Conservation (phyloP, 2,888 invertebrate genomes). For the Nemurella pictetii region DNA sequence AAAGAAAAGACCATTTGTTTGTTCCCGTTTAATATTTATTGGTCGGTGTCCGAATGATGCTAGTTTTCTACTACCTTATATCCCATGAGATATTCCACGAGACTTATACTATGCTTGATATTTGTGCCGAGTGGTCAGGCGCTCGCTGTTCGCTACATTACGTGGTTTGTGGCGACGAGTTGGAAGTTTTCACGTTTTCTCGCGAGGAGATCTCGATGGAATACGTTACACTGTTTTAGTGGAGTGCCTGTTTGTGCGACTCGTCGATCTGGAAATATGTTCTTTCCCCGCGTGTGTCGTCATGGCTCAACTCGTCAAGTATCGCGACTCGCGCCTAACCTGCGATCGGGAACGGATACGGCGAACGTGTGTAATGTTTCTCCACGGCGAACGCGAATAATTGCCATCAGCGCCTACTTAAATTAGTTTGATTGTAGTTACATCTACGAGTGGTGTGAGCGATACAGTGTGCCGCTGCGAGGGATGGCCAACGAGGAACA, state of each 20-base stretch:
- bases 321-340: too few species aligned
- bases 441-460: not conserved
- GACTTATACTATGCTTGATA: conserved; percentile 13
- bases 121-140: conserved; percentile 14
- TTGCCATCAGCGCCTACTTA: too few species aligned
- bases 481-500: not conserved
- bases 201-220: not conserved
- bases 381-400: not conserved
- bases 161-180: not conserved
- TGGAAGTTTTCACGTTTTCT: not conserved
- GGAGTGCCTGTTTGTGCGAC: not conserved
- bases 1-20: conserved; percentile 42
- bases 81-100: conserved; percentile 28
- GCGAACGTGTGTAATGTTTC: not conserved
- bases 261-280: not conserved
- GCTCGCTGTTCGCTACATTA: conserved; percentile 3
- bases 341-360: not conserved
- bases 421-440: not conserved
- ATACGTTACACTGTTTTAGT: not conserved
- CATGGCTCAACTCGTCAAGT: too few species aligned
- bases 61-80: conserved; percentile 35
- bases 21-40: conserved; percentile 43
- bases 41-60: conserved; percentile 39
- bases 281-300: not conserved
- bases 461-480: not conserved